Conservation (phyloP, 1,140 invertebrate genomes). For the Eurytemora carolleeae region DNA sequence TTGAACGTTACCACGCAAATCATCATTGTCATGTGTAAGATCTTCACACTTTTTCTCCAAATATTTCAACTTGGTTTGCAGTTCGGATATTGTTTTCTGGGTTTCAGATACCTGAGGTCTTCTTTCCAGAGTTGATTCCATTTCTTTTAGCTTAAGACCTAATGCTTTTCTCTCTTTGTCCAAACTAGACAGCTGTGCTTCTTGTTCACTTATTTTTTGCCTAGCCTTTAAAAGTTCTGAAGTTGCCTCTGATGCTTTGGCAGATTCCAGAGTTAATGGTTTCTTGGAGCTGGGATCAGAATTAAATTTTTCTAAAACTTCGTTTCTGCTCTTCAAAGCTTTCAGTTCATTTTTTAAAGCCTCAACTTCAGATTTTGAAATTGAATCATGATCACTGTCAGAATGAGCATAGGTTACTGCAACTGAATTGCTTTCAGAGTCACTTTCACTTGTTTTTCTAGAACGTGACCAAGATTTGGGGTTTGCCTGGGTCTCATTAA, state of each 20-base stretch:
- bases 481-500: background rate
- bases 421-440: background rate
- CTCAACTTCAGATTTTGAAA: background rate
- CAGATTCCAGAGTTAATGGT: conserved; percentile 7
- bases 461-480: background rate
- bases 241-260: conserved; percentile 37
- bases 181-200: conserved; percentile 49
- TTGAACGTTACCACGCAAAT: conserved; percentile 75
- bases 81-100: conserved; percentile 34
- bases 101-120: conserved; percentile 22
- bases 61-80: conserved; percentile 53
- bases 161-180: conserved; percentile 57
- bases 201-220: conserved; percentile 55
- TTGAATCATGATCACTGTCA: background rate
- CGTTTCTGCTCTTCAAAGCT: background rate
- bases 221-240: conserved; percentile 20
- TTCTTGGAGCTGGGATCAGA: background rate
- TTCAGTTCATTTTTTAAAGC: background rate
- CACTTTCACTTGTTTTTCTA: background rate
- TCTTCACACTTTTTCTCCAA: conserved; percentile 75
- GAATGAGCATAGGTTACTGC: background rate
- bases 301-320: conserved; percentile 18
- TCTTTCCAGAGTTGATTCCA: conserved; percentile 41
- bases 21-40: conserved; percentile 87
- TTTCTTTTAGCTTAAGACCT: conserved; percentile 40